A percentile compares a stretch with the other conserved stretches of the same genome.
Evolutionary conservation across 1,140 invertebrate genomes (phyloP).

Genomic region (Acyrthosiphon pisum): DNA sequence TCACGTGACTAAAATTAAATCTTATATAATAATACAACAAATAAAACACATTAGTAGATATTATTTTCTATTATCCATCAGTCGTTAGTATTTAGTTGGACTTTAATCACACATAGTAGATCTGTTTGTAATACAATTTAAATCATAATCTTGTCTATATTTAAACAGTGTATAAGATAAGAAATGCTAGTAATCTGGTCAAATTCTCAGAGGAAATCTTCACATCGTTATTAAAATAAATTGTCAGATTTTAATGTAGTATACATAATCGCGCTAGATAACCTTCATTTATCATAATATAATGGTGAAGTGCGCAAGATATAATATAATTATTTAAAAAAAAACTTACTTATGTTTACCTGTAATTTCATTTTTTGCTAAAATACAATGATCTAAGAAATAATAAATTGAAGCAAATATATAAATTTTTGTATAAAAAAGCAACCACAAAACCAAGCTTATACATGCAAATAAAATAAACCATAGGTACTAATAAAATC

Average conservation of each 20-base stretch:
- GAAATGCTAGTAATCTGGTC: slow-evolving; percentile 52
- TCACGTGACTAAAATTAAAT: slow-evolving; percentile 32
- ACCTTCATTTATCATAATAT: slow-evolving; percentile 56
- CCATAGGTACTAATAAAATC: slow-evolving; percentile 37
- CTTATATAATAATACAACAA: slow-evolving; percentile 11
- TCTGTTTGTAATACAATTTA: slow-evolving; percentile 51
- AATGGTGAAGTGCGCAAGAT: slow-evolving; percentile 33
- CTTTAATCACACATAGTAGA: slow-evolving; percentile 55
- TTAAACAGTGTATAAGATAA: slow-evolving; percentile 52
- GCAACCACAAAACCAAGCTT: slow-evolving; percentile 49
- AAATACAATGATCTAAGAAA: slow-evolving; percentile 54
- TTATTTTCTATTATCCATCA: slow-evolving; percentile 47
- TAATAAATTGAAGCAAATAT: slow-evolving; percentile 38
- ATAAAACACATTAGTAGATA: slow-evolving; percentile 47
- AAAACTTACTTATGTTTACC: slow-evolving; percentile 55
- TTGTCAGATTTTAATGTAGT: slow-evolving; percentile 47
- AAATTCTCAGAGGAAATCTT: slow-evolving; percentile 55
- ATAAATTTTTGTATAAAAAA: slow-evolving; percentile 24
- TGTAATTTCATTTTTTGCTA: slow-evolving; percentile 43
- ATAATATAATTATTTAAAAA: slow-evolving; percentile 30
- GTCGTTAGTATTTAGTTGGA: slow-evolving; percentile 51
- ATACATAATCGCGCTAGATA: slow-evolving; percentile 54
- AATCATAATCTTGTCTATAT: slow-evolving; percentile 55
- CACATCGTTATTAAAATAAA: slow-evolving; percentile 54
- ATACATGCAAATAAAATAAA: slow-evolving; percentile 53